Percentiles rank a stretch among this genome's conserved stretches.
phyloP scores from a whole-genome alignment of 2,888 invertebrate species.

The Cremastinae sp. region DNA sequence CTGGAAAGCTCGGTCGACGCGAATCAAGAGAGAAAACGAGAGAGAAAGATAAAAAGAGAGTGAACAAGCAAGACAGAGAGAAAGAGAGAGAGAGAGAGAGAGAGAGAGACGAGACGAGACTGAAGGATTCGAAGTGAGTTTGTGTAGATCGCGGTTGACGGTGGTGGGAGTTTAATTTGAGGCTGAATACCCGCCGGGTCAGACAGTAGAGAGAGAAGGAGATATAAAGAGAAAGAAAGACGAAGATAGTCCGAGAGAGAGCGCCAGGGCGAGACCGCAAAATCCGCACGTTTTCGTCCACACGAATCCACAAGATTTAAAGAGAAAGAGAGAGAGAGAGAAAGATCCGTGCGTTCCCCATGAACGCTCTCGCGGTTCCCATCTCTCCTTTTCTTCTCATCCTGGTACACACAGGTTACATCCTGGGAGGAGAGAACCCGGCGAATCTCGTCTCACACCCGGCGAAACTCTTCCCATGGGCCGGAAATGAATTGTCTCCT shows the following conservation, averaged over 20 bases:
- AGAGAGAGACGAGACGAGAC: constrained; percentile 10
- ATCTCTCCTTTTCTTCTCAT: constrained; percentile 18
- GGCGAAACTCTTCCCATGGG: constrained; percentile 16
- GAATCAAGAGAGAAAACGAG: constrained; percentile 2
- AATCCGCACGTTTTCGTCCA: constrained; percentile 53
- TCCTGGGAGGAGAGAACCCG: constrained; percentile 12
- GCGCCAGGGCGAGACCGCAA: constrained; percentile 61
- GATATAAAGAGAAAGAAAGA: constrained; percentile 22
- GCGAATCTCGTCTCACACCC: constrained; percentile 23
- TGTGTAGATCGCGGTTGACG: constrained; percentile 30
- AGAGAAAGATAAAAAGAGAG: constrained; percentile 7
- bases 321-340: constrained; percentile 22
- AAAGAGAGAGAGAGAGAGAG: constrained; percentile 3
- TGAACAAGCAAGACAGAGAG: constrained; percentile 18
- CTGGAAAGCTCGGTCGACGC: constrained; percentile 18
- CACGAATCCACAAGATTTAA: constrained; percentile 26
- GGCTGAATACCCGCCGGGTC: constrained; percentile 64
- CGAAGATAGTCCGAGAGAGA: not conserved
- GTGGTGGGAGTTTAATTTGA: constrained; percentile 70
- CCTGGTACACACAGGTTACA: constrained; percentile 12
- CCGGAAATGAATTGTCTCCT: constrained; percentile 53
- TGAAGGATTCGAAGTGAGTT: not conserved
- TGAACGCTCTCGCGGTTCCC: constrained; percentile 42
- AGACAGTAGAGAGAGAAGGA: constrained; percentile 41
- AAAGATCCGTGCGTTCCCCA: constrained; percentile 43